phyloP scores from a whole-genome alignment of 2,113 vertebrate species.

The Stictonetta naevosa region DNA sequence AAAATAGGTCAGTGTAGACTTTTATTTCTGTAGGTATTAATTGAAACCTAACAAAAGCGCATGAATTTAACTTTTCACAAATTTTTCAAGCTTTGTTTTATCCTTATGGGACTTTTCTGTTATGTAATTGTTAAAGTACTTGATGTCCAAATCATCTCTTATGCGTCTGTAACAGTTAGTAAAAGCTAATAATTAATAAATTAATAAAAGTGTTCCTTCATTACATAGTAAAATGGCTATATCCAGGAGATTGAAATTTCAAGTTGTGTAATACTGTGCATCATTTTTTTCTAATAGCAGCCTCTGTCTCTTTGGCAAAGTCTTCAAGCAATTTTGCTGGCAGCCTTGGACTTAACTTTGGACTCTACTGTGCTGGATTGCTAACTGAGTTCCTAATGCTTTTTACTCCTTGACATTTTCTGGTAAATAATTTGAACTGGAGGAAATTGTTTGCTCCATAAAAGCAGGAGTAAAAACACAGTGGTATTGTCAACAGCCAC shows the following conservation, averaged over 20 bases:
- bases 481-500: rapidly evolving
- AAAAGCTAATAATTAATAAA: neutral
- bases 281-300: neutral
- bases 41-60: neutral
- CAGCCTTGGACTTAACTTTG: neutral
- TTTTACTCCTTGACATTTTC: neutral
- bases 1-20: neutral
- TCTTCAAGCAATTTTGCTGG: neutral
- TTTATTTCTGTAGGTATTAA: neutral
- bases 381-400: neutral
- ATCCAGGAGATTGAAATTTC: neutral
- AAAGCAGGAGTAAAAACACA: neutral
- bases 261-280: neutral
- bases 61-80: neutral
- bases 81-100: neutral
- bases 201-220: neutral
- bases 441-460: neutral
- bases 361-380: neutral
- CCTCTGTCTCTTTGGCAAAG: neutral
- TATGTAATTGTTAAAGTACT: neutral
- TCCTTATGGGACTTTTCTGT: neutral
- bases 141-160: neutral
- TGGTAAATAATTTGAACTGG: neutral
- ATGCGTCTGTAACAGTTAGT: neutral
- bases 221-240: neutral